These are phyloP conservation scores for Nothobranchius furzeri DNA, from an alignment of 2,113 vertebrate species.

Conservation along the genomic window DNA sequence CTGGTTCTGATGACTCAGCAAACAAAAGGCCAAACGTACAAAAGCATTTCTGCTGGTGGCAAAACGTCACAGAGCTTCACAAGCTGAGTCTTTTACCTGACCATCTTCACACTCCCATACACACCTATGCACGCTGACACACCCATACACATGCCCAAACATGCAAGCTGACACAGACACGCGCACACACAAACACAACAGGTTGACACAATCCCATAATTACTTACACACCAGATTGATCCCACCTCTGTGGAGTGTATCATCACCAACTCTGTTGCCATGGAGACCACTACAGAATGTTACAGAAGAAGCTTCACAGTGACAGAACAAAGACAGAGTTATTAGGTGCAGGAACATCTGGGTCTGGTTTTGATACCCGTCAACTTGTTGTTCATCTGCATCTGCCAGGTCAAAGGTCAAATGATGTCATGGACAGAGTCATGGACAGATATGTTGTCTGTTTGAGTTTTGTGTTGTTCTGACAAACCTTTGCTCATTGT, in stretches of 20 bases:
- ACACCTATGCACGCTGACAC: not conserved
- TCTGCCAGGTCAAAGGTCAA: not conserved
- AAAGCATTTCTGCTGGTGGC: not conserved
- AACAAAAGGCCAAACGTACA: not conserved
- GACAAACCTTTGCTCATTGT: not conserved
- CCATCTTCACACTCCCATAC: no score
- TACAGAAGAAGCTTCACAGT: conserved; percentile 9
- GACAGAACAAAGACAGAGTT: conserved; percentile 6
- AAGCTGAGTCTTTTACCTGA: no score
- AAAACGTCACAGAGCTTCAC: not conserved
- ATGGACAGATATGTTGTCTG: not conserved
- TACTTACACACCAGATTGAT: not conserved
- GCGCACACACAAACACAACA: not conserved
- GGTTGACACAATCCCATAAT: no score
- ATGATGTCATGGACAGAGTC: not conserved
- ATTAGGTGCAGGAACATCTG: not conserved
- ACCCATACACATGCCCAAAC: not conserved
- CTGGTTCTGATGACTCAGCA: not conserved
- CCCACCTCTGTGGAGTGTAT: conserved; percentile 5
- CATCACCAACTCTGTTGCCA: conserved; percentile 34
- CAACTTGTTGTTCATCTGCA: not conserved
- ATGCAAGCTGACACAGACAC: not conserved
- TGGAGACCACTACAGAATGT: conserved; percentile 18
- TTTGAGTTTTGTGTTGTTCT: not conserved
- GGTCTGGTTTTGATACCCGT: not conserved